Conservation (phyloP, 2,113 vertebrate genomes). For the Grus americana region DNA sequence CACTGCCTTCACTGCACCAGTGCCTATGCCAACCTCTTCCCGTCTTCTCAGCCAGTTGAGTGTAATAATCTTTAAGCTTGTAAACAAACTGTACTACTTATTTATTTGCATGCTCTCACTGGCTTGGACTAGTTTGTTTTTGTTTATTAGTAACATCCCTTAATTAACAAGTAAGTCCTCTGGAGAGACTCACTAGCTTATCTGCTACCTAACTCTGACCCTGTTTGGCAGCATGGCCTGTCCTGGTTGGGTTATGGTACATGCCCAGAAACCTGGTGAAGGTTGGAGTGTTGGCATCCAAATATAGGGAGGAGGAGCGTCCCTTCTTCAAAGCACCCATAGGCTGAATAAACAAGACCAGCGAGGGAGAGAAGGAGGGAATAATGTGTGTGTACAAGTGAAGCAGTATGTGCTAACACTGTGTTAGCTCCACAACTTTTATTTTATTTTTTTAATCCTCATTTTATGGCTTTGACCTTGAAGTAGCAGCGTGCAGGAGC, state of each 20-base stretch:
- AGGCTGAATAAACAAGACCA: background rate
- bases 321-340: background rate
- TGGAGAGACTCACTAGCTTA: background rate
- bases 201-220: background rate
- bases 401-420: background rate
- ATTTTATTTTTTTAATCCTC: background rate
- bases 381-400: accelerated
- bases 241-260: background rate
- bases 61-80: background rate
- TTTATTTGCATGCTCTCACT: background rate
- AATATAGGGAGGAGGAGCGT: background rate
- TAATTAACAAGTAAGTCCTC: background rate
- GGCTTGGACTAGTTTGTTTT: background rate
- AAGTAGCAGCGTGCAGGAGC: background rate
- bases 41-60: background rate
- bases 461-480: background rate
- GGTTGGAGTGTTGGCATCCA: background rate
- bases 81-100: background rate
- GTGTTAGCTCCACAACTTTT: background rate
- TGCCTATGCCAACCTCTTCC: accelerated
- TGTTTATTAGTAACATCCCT: background rate
- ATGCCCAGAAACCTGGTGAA: background rate
- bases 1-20: background rate
- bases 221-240: background rate
- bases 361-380: background rate